These are phyloP conservation scores for Mus spicilegus DNA, from an alignment of 2,113 vertebrate genomes.

Conservation along the genomic window DNA sequence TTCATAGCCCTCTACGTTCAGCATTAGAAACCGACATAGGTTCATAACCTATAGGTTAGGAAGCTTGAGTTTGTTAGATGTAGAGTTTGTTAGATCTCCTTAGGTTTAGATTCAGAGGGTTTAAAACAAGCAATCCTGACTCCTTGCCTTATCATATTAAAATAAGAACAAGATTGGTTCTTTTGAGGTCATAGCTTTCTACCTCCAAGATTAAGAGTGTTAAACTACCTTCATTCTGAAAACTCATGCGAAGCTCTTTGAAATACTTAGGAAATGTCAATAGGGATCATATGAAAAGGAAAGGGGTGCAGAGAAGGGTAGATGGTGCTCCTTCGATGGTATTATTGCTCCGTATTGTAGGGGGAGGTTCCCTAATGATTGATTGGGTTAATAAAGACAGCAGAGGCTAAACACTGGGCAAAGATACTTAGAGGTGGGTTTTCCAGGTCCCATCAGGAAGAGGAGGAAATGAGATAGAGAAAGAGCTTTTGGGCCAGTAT, in stretches of 20 bases:
- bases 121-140: not conserved
- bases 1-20: not conserved
- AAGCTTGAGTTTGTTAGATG: not conserved
- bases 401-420: too few relatives aligned
- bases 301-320: not conserved
- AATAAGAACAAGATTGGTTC: not conserved
- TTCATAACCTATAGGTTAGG: not conserved
- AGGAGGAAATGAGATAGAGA: too few relatives aligned
- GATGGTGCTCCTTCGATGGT: not conserved
- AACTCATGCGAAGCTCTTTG: not conserved
- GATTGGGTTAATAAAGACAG: too few relatives aligned
- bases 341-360: not conserved
- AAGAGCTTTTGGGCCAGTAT: too few relatives aligned
- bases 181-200: not conserved
- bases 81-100: not conserved
- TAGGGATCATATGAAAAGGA: not conserved
- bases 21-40: not conserved
- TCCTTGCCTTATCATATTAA: not conserved
- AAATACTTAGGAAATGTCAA: not conserved
- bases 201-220: not conserved
- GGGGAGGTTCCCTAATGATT: too few relatives aligned
- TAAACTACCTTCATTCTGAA: not conserved
- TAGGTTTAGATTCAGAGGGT: not conserved
- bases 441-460: too few relatives aligned
- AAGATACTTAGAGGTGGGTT: too few relatives aligned